Evolutionary conservation across 2,888 invertebrate genomes (phyloP), one percentile per base, ranked within the genome.

Genomic region (Agrochola lota): DNA sequence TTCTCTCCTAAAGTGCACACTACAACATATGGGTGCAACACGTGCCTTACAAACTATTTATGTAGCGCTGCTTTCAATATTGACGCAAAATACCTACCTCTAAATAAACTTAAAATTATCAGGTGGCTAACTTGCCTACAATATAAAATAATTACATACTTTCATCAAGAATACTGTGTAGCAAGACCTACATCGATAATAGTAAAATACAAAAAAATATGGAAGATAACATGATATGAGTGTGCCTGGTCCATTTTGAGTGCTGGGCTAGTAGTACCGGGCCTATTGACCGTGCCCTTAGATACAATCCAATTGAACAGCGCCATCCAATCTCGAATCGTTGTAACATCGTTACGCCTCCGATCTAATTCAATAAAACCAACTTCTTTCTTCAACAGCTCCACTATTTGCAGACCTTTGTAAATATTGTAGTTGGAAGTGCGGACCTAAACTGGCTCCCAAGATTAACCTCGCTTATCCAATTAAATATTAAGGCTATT

Each of bases 401-500:
- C 55, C 81, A 80, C 82, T 85, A 85, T 86, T 89, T 89, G 88
- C 88, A 85, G 88, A 86, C 91, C 91, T 91, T 85, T 89, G 92
- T 92, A 91, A 92, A 92, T 92, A 92, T 91, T 91, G 87, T 90
- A 92, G 91, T 89, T 86, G 76, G 85, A 79, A 86, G 83, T 83
- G 77, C 85, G 80, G 87, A 82, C 87, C 87, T 90, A 87, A 89
- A 90, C 87, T 88, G 89, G 88, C 89, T 91, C 83, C 82, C 87
- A 89, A 92, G 91, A 92, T 91, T 91, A 91, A 89, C 89, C 89
- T 88, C 87, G 89, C 86, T 88, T 87, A 88, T 86, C 85, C 86
- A 89, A 90, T 92, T 90, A 91, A 91, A 91, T 92, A 92, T 92
- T 91, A 86, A 92, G 80, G 78, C 59, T 78, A 82, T 81, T 84